phyloP scores from a whole-genome alignment of 2,797 vertebrate species.

The Parauchenoglanis punctatus region DNA sequence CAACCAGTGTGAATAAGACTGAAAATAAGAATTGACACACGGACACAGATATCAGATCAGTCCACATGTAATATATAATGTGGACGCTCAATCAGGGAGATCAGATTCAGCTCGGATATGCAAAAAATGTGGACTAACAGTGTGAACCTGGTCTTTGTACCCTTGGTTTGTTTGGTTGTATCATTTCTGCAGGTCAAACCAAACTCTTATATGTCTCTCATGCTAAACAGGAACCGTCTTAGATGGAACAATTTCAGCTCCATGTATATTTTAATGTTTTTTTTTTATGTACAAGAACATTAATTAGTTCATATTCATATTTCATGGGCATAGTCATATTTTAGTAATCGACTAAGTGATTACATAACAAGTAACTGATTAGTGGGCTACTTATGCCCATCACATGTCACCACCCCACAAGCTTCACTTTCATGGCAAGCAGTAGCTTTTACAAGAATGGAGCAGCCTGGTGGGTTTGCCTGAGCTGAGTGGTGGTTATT shows the following conservation, averaged over 20 bases:
- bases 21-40: no score
- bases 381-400: background rate
- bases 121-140: no score
- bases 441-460: background rate
- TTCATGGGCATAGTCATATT: constrained; percentile 6
- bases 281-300: background rate
- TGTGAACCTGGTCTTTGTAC: no score
- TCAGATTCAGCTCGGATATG: no score
- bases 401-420: background rate
- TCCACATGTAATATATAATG: no score
- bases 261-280: background rate
- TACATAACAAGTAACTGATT: background rate
- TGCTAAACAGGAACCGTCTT: background rate
- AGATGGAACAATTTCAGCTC: background rate
- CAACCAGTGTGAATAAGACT: no score
- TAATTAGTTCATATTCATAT: constrained; percentile 20
- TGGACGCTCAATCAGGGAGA: no score
- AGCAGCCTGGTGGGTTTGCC: constrained; percentile 1
- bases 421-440: constrained; percentile 6
- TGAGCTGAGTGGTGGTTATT: constrained; percentile 7
- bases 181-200: background rate
- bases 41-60: no score
- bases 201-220: background rate
- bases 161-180: no score
- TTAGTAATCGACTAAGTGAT: background rate